These are phyloP conservation scores for Piprites chloris DNA, from an alignment of 2,113 vertebrate genomes.

Conservation along the genomic window DNA sequence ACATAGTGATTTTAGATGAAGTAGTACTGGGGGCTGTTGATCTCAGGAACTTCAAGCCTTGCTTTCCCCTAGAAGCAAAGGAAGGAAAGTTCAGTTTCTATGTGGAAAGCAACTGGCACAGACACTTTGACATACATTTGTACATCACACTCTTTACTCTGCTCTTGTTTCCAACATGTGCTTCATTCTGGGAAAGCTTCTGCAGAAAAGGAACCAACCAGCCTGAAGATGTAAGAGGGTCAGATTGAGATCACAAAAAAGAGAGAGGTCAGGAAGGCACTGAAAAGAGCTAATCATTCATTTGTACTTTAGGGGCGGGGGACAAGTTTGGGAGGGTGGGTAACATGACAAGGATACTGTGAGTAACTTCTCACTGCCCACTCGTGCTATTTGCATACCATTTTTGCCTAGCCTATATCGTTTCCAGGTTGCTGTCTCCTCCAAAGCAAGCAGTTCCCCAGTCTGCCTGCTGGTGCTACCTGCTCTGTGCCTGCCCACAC, in stretches of 20 bases:
- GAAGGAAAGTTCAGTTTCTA: not conserved
- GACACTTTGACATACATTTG: not conserved
- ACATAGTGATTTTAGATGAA: not conserved
- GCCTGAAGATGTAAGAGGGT: not conserved
- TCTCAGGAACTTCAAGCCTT: not conserved
- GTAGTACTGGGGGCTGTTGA: not conserved
- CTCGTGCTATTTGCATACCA: not conserved
- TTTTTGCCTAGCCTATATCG: not conserved
- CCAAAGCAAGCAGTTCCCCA: not conserved
- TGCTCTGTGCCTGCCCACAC: not conserved
- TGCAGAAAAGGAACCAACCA: not conserved
- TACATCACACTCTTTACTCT: not conserved
- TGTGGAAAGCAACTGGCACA: not conserved
- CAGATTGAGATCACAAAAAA: not conserved
- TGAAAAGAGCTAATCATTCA: not conserved
- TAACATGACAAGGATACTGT: not conserved
- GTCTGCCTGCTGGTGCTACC: not conserved
- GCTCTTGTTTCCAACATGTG: not conserved
- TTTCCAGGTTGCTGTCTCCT: not conserved
- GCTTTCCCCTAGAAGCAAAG: not conserved
- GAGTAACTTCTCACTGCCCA: conserved; percentile 21
- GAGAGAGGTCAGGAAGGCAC: not conserved
- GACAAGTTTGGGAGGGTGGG: not conserved
- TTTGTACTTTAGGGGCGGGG: not conserved
- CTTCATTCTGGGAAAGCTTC: not conserved